Percentiles rank a stretch among this genome's conserved stretches.
Evolutionary conservation across 2,797 vertebrate genomes (phyloP).

Genomic region (Prionace glauca): DNA sequence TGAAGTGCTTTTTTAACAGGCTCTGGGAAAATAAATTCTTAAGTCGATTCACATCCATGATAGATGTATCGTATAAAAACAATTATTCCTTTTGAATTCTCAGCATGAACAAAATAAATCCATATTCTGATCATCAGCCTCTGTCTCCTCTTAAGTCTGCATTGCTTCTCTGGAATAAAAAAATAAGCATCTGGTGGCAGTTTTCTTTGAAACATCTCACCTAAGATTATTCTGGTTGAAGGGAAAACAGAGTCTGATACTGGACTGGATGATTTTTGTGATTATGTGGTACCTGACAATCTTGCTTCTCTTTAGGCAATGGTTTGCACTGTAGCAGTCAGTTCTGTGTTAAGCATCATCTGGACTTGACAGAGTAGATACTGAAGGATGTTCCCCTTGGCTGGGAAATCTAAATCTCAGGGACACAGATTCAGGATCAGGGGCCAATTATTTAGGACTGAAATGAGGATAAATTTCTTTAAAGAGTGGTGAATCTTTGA

Average conservation of each 20-base stretch:
- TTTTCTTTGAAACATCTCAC: not conserved
- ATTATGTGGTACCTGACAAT: no score
- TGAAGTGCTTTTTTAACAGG: not conserved
- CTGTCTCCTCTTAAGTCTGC: not conserved
- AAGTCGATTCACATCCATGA: not conserved
- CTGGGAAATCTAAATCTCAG: no score
- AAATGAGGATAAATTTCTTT: no score
- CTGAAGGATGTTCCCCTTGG: no score
- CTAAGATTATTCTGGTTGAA: not conserved
- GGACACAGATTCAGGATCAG: no score
- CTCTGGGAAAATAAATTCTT: not conserved
- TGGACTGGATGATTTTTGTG: not conserved
- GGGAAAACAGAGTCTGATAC: not conserved
- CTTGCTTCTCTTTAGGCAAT: not conserved
- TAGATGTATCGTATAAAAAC: not conserved
- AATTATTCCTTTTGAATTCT: not conserved
- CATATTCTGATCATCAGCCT: not conserved
- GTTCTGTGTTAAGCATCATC: no score
- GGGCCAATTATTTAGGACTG: no score
- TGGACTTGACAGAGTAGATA: no score
- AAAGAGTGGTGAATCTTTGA: no score
- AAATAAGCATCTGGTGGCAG: not conserved
- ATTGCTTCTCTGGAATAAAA: not conserved
- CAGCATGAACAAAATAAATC: not conserved
- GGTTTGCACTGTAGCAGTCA: no score